These are phyloP conservation scores for Copidosoma floridanum DNA, from an alignment of 1,140 invertebrate genomes.

Conservation along the genomic window DNA sequence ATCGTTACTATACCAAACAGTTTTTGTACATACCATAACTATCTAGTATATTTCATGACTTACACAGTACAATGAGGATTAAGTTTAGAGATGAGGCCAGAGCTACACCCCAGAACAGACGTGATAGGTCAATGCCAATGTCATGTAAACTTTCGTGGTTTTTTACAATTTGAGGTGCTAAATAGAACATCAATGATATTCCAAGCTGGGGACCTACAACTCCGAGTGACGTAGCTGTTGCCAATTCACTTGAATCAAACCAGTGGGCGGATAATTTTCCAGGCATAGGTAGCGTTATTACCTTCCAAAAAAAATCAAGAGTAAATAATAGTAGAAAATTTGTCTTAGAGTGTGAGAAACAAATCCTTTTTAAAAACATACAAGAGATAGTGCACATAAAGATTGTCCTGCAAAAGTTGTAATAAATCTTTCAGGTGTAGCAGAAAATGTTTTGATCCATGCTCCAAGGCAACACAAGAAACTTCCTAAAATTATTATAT, in stretches of 20 bases:
- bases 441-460: constrained; percentile 28
- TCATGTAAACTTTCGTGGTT: constrained; percentile 42
- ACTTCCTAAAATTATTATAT: constrained; percentile 47
- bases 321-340: no score
- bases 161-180: constrained; percentile 45
- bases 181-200: constrained; percentile 43
- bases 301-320: no score
- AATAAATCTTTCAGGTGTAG: constrained; percentile 58
- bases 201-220: constrained; percentile 77
- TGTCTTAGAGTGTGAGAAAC: no score
- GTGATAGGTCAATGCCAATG: constrained; percentile 43
- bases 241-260: constrained; percentile 68
- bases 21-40: no score
- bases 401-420: constrained; percentile 67
- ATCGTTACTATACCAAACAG: no score
- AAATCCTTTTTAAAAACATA: no score
- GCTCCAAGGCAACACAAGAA: constrained; percentile 42
- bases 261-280: constrained; percentile 68
- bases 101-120: constrained; percentile 55
- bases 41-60: no score
- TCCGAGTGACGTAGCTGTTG: constrained; percentile 70
- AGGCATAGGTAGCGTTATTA: no score
- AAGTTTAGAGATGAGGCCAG: constrained; percentile 60
- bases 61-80: constrained; percentile 62
- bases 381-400: constrained; percentile 62